These are phyloP conservation scores for Clarias magur DNA, from an alignment of 2,113 vertebrate species.

Conservation along the genomic window DNA sequence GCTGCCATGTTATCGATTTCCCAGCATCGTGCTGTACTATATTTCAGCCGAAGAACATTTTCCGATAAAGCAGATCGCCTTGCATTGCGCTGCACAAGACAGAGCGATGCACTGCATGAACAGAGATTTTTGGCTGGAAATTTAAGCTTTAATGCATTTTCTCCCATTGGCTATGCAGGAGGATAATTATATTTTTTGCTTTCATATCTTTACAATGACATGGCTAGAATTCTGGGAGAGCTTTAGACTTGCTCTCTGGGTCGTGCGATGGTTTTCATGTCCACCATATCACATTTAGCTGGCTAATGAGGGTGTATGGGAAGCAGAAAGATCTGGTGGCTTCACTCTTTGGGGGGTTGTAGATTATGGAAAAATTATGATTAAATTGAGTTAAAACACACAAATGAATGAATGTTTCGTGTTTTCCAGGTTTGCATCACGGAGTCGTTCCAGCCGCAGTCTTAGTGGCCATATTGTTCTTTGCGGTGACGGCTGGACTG, in stretches of 20 bases:
- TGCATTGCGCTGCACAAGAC: not conserved
- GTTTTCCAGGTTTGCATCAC: slow-evolving; percentile 74
- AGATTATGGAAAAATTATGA: not conserved
- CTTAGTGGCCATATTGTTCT: slow-evolving; percentile 73
- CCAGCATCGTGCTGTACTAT: not conserved
- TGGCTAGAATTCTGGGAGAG: not conserved
- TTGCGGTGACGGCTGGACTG: slow-evolving; percentile 69
- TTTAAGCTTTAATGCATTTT: not conserved
- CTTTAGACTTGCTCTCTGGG: not conserved
- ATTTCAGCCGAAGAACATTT: slow-evolving; percentile 12
- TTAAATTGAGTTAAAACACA: not conserved
- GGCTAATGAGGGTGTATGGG: not conserved
- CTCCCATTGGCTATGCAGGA: too few species aligned
- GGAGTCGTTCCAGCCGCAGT: slow-evolving; percentile 71
- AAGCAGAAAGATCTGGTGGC: not conserved
- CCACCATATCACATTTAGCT: not conserved
- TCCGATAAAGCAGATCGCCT: not conserved
- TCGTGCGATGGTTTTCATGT: not conserved
- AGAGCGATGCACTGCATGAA: not conserved
- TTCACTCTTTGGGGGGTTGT: not conserved
- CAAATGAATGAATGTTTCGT: slow-evolving; percentile 22
- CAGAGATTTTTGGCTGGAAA: not conserved
- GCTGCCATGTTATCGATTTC: slow-evolving; percentile 8
- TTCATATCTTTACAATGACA: not conserved
- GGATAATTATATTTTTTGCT: not conserved